Evolutionary conservation across 1,140 invertebrate genomes (phyloP), one percentile per base, ranked within the genome.

Genomic region (Conopomorpha cramerella): DNA sequence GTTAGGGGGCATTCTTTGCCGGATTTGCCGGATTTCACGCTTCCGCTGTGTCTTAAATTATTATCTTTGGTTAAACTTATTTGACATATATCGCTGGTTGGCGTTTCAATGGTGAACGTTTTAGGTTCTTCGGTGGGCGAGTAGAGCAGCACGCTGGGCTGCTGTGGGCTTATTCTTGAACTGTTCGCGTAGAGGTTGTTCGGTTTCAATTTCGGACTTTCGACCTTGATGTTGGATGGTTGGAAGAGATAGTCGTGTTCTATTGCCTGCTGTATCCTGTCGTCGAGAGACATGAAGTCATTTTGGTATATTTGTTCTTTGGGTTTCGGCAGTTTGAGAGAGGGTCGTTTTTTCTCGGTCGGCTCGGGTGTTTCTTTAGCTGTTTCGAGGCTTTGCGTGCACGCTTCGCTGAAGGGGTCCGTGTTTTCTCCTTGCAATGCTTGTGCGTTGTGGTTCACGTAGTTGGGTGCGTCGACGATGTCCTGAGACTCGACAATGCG

Each of bases 191-290:
- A 74, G 23, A 71, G 38, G 42, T 74, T 77, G 46, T 67, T 76
- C 29, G 72, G 78, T 58, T 57, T 71, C 41, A 60, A 72, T 45
- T 62, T 65, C 2, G 55, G 67, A 32, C 60, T 74, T 45, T 79
- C 68, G 18, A 83, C 81, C 45, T 82, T 82, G 8, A 80, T 80
- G 43, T 83, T 83, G 0, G 82, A 83, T 4, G 81, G 82, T 51
- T 83, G 82, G 8, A 81, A 77, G 41, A 83, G 48, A 41, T 83
- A 83, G 43, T 83, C 81, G 39, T 79, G 68, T 51, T 79, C 77
- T 7, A 79, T 65, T 1, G 77, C 77, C 56, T 71, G 72, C 39
- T 78, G 74, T n/a, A 79, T 68, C 38, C 63, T 65, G 18, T 56
- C 62, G 10, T 45, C 55, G 16, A 45, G 50, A 18, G 57, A 36